Percentiles rank a stretch among this genome's conserved stretches.
Conservation (phyloP, 2,113 vertebrate species). For the human (Homo sapiens) region GRCh38 chr1:245855501-245856000, state of each 20-base stretch:
- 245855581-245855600: neutral
- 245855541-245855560: neutral
- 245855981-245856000: neutral
- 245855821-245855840: neutral
- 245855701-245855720: neutral
- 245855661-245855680: neutral
- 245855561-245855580: rapidly evolving
- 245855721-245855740: neutral
- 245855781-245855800: neutral
- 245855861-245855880: neutral
- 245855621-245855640: neutral
- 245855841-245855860: neutral
- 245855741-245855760: neutral
- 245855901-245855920: neutral
- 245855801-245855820: neutral
- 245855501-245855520: neutral
- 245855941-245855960: neutral
- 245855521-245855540: neutral
- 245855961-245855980: neutral
- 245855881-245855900: neutral
- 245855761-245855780: neutral
- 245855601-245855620: neutral
- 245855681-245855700: neutral
- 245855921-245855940: neutral
- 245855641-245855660: neutral